These are phyloP conservation scores for Podotricha telesiphe DNA, from an alignment of 2,888 invertebrate species.

Conservation along the genomic window DNA sequence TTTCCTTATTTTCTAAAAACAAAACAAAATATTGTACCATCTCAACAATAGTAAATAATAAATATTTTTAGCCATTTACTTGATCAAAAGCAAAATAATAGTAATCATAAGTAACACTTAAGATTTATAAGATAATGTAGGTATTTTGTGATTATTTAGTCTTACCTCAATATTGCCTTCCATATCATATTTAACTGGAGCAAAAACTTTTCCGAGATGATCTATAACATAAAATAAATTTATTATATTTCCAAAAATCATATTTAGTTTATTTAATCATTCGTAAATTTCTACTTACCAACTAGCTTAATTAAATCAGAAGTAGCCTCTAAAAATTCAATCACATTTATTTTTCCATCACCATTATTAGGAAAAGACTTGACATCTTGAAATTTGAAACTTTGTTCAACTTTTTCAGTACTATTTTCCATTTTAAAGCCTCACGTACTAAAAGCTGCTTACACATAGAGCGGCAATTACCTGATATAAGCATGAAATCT, in stretches of 20 bases:
- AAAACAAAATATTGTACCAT: conserved; percentile 15
- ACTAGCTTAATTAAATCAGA: conserved; percentile 85
- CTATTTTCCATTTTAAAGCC: conserved; percentile 58
- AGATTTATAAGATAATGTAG: too few relatives aligned
- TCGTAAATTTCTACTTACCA: conserved; percentile 76
- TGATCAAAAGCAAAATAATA: too few relatives aligned
- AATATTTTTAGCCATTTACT: background rate
- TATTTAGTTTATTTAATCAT: background rate
- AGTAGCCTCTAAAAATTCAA: conserved; percentile 85
- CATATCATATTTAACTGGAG: conserved; percentile 90
- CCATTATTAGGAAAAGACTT: conserved; percentile 78
- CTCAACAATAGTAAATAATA: background rate
- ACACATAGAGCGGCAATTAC: conserved; percentile 30
- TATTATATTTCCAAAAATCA: background rate
- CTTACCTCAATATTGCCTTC: conserved; percentile 89
- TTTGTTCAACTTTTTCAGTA: conserved; percentile 48
- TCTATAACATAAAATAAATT: conserved; percentile 75
- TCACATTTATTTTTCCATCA: conserved; percentile 84
- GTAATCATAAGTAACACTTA: too few relatives aligned
- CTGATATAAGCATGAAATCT: conserved; percentile 31
- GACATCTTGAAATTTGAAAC: conserved; percentile 54
- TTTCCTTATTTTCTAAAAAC: conserved; percentile 84
- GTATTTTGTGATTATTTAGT: background rate
- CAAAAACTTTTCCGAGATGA: conserved; percentile 88
- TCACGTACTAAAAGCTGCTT: conserved; percentile 25